Evolutionary conservation across 2,797 vertebrate species (phyloP).

Genomic region (Parotocinclus haroldoi): DNA sequence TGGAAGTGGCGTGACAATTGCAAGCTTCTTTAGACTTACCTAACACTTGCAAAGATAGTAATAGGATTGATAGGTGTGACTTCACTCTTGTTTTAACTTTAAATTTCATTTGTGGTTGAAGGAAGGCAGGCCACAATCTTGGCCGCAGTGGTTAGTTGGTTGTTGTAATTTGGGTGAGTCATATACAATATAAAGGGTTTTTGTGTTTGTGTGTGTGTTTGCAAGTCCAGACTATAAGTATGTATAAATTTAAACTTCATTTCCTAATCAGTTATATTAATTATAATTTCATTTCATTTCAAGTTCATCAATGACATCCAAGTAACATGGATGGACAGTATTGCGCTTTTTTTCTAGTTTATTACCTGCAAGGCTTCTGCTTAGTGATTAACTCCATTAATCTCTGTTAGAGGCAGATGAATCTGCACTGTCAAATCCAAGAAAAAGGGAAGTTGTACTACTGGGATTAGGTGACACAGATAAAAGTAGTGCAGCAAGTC

Average conservation of each 20-base stretch:
- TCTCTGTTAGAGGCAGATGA: constrained; percentile 47
- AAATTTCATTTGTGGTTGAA: neutral
- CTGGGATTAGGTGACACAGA: constrained; percentile 49
- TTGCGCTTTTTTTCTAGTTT: constrained; percentile 23
- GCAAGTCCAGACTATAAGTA: constrained; percentile 53
- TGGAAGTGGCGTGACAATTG: too few species aligned
- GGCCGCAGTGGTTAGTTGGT: constrained; percentile 57
- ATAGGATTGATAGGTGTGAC: neutral
- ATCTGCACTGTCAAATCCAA: constrained; percentile 56
- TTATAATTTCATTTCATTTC: too few species aligned
- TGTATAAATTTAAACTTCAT: constrained; percentile 62
- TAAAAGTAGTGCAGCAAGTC: constrained; percentile 14
- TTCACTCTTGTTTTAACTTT: too few species aligned
- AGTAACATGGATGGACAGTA: constrained; percentile 51
- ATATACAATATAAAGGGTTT: constrained; percentile 40
- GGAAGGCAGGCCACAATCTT: constrained; percentile 26
- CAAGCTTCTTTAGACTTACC: too few species aligned
- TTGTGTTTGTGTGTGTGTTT: constrained; percentile 30
- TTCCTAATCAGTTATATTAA: constrained; percentile 61
- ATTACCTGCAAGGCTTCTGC: constrained; percentile 41
- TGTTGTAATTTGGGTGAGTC: constrained; percentile 60
- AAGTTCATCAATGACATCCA: constrained; percentile 76
- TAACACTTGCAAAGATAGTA: too few species aligned
- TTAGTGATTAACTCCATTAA: neutral
- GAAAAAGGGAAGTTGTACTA: constrained; percentile 59